Conservation (phyloP, 2,113 vertebrate species). For the Bagarius yarrelli region DNA sequence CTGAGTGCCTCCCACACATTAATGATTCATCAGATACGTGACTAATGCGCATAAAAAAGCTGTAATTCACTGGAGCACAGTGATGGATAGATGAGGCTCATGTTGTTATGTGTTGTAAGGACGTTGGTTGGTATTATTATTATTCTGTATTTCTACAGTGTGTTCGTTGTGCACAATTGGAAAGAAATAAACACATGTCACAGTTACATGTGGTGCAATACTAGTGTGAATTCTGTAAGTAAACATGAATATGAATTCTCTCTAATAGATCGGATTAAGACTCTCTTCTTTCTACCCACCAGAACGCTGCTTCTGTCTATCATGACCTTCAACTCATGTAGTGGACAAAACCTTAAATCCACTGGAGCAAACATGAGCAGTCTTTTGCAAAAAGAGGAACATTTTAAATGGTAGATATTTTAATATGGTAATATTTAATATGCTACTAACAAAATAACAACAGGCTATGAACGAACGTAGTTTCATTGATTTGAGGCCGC, state of each 20-base stretch:
- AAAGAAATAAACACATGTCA: neutral
- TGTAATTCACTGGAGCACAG: neutral
- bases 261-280: neutral
- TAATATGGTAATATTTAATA: no score
- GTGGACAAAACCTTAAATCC: neutral
- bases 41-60: neutral
- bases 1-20: neutral
- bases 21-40: neutral
- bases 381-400: no score
- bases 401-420: no score
- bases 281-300: neutral
- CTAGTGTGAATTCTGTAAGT: neutral
- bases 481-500: no score
- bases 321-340: neutral
- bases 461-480: no score
- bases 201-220: neutral
- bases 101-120: no score
- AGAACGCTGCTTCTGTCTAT: neutral
- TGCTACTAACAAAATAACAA: no score
- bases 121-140: neutral
- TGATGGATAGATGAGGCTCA: neutral
- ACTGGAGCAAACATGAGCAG: no score
- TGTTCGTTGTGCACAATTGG: neutral
- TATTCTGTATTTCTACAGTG: neutral
- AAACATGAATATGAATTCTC: neutral